These are phyloP conservation scores for Patella caerulea DNA, from an alignment of 2,888 invertebrate genomes.

Conservation along the genomic window DNA sequence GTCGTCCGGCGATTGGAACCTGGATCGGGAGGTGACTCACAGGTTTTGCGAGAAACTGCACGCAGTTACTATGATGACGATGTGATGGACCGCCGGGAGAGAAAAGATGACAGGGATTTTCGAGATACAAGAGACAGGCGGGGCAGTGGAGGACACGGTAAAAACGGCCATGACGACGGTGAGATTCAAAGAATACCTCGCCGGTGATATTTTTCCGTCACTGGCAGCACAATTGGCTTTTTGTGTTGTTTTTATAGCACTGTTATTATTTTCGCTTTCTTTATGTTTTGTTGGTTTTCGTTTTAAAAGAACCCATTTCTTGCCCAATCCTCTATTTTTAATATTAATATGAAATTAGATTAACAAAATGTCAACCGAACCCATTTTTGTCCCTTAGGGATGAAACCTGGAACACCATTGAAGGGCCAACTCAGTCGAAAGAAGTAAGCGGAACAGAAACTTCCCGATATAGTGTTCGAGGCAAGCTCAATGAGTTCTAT, in stretches of 20 bases:
- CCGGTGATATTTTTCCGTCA: constrained; percentile 3
- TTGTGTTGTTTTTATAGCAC: not conserved
- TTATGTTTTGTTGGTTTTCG: too few species aligned
- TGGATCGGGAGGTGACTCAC: not conserved
- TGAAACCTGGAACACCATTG: not conserved
- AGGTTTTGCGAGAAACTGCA: not conserved
- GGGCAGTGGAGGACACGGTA: not conserved
- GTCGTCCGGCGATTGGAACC: not conserved
- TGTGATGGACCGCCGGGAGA: not conserved
- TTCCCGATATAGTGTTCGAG: not conserved
- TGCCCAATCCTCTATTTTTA: too few species aligned
- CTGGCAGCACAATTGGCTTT: not conserved
- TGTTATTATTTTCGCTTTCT: too few species aligned
- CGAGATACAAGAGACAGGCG: not conserved
- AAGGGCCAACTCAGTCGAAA: not conserved
- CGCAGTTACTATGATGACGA: constrained; percentile 2
- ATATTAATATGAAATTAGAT: too few species aligned
- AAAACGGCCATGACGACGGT: not conserved
- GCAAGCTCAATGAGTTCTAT: not conserved
- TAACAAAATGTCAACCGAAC: not conserved
- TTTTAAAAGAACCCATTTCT: too few species aligned
- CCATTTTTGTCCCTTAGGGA: not conserved
- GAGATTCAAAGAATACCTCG: not conserved
- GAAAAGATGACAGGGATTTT: not conserved
- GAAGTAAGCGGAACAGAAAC: not conserved